A percentile compares a stretch with the other conserved stretches of the same genome.
Evolutionary conservation across 1,140 invertebrate genomes (phyloP).

Genomic region (Copidosoma floridanum): DNA sequence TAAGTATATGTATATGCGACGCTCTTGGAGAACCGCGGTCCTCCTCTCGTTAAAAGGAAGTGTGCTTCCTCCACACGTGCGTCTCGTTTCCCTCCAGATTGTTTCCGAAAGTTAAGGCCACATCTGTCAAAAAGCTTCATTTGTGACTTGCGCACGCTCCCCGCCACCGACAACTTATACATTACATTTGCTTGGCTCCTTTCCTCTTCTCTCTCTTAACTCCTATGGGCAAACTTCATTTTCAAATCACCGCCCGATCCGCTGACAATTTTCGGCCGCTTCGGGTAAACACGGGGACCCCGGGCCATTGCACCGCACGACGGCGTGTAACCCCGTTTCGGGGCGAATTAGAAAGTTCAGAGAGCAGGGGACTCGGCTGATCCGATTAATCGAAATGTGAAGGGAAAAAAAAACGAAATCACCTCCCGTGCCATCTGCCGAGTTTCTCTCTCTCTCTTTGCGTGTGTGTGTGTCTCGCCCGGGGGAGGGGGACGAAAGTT

Average conservation of each 20-base stretch:
- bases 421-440: slow-evolving; percentile 40
- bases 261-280: too few relatives aligned
- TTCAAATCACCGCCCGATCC: too few relatives aligned
- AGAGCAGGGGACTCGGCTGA: slow-evolving; percentile 30
- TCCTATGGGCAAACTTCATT: too few relatives aligned
- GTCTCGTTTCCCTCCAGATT: slow-evolving; percentile 43
- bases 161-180: too few relatives aligned
- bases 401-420: slow-evolving; percentile 18
- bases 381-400: slow-evolving; percentile 49
- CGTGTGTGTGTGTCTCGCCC: too few relatives aligned
- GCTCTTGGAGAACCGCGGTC: not conserved
- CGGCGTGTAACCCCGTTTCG: too few relatives aligned
- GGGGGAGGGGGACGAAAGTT: too few relatives aligned
- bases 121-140: slow-evolving; percentile 46
- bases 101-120: slow-evolving; percentile 28
- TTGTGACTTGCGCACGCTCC: not conserved
- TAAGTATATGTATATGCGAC: too few relatives aligned
- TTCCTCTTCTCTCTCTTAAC: not conserved
- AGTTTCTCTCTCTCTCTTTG: not conserved
- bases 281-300: too few relatives aligned
- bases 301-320: too few relatives aligned
- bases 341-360: too few relatives aligned
- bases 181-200: too few relatives aligned
- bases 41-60: slow-evolving; percentile 43
- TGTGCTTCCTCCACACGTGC: slow-evolving; percentile 53